A percentile compares a stretch with the other conserved stretches of the same genome.
These are phyloP conservation scores for Nycticebus coucang DNA, from an alignment of 2,113 vertebrate genomes.

Conservation along the genomic window DNA sequence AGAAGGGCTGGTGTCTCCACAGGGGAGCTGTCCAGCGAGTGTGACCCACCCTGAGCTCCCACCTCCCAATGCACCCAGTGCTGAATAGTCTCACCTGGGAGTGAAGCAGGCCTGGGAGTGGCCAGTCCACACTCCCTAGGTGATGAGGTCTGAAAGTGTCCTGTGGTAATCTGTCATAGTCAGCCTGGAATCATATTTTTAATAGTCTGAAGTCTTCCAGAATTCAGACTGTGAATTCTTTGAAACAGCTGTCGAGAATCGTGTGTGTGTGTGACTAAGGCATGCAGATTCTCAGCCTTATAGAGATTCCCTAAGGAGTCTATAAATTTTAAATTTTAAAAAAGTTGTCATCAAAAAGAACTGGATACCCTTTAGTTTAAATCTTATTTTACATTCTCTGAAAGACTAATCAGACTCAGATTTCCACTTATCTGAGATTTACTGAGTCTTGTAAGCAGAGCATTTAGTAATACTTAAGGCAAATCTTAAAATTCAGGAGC, in stretches of 20 bases:
- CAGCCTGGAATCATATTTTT: neutral
- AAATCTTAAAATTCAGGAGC: neutral
- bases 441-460: neutral
- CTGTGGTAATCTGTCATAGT: neutral
- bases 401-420: neutral
- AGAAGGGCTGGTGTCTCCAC: neutral
- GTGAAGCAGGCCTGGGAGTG: neutral
- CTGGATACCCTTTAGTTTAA: neutral
- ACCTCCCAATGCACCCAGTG: neutral
- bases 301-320: neutral
- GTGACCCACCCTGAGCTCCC: neutral
- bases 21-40: neutral
- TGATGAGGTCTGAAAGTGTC: constrained; percentile 11
- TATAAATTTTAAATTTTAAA: neutral
- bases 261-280: neutral
- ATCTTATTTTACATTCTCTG: neutral
- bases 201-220: constrained; percentile 14
- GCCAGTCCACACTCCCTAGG: neutral
- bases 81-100: neutral
- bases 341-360: constrained; percentile 17
- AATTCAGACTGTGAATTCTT: constrained; percentile 33
- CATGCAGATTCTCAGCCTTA: neutral
- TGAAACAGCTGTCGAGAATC: neutral
- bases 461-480: neutral
- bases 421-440: constrained; percentile 2